Percentiles rank a stretch among this genome's conserved stretches.
Evolutionary conservation across 2,888 invertebrate genomes (phyloP).

Genomic region (Papilio gigon): DNA sequence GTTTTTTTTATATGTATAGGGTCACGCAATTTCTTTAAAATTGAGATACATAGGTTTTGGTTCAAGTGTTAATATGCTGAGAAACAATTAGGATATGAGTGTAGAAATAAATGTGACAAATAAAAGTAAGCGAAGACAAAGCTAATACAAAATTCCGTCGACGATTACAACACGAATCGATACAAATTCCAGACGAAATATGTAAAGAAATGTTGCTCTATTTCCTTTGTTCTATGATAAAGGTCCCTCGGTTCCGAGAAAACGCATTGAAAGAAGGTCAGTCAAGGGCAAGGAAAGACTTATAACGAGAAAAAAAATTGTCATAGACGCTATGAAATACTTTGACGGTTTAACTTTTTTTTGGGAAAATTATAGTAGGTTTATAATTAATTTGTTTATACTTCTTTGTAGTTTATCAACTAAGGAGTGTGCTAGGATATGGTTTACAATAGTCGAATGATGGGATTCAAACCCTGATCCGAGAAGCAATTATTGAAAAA

Average conservation of each 20-base stretch:
- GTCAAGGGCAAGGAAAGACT: conserved; percentile 48
- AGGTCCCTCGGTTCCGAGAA: conserved; percentile 45
- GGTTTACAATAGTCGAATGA: too few species aligned
- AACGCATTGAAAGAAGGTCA: conserved; percentile 49
- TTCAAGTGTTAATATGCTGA: too few species aligned
- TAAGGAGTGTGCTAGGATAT: too few species aligned
- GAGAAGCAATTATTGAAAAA: too few species aligned
- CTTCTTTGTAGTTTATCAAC: too few species aligned
- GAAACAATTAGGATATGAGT: too few species aligned
- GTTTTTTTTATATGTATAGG: too few species aligned
- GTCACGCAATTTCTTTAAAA: too few species aligned
- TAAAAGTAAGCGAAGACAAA: not conserved
- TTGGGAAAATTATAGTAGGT: not conserved
- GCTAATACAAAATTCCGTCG: conserved; percentile 18
- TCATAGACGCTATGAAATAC: conserved; percentile 39
- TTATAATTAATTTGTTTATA: too few species aligned
- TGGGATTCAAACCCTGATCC: too few species aligned
- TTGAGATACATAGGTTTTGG: too few species aligned
- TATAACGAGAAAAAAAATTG: conserved; percentile 41
- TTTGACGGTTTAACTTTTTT: not conserved
- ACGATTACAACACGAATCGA: conserved; percentile 27
- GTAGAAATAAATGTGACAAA: too few species aligned
- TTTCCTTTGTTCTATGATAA: conserved; percentile 48
- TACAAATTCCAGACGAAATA: conserved; percentile 34
- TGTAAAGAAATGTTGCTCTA: conserved; percentile 42